phyloP scores from a whole-genome alignment of 2,113 vertebrate genomes.

The Gobiocypris rarus region DNA sequence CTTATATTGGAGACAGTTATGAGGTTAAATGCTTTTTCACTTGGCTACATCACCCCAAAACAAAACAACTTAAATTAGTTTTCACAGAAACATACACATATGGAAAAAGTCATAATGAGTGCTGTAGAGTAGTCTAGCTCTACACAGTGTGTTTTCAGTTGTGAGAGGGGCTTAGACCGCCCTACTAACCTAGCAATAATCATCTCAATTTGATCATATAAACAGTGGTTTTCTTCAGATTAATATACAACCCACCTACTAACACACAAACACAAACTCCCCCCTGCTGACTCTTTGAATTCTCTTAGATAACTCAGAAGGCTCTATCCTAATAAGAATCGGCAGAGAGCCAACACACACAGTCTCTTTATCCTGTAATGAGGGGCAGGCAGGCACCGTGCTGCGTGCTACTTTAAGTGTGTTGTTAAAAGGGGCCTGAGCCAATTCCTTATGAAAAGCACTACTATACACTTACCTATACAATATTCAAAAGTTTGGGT shows the following conservation, averaged over 20 bases:
- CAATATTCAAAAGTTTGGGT: not conserved
- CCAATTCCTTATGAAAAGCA: slow-evolving; percentile 19
- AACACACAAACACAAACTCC: slow-evolving; percentile 16
- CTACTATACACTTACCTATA: not conserved
- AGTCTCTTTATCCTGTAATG: slow-evolving; percentile 53
- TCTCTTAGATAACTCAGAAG: slow-evolving; percentile 54
- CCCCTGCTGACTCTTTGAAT: slow-evolving; percentile 44
- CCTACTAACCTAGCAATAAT: slow-evolving; percentile 21
- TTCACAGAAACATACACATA: not conserved
- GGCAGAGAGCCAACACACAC: slow-evolving; percentile 44
- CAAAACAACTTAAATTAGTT: not conserved
- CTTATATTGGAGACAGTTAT: not conserved
- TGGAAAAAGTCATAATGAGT: not conserved
- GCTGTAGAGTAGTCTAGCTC: not conserved
- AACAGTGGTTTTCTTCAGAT: slow-evolving; percentile 32
- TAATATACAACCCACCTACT: slow-evolving; percentile 39
- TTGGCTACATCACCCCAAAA: not conserved
- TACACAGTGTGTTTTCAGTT: not conserved
- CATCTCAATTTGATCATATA: slow-evolving; percentile 28
- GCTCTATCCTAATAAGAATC: slow-evolving; percentile 47
- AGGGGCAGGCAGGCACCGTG: slow-evolving; percentile 44
- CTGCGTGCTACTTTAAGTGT: slow-evolving; percentile 43
- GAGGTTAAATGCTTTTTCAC: not conserved
- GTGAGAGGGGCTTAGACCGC: not conserved
- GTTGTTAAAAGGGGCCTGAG: slow-evolving; percentile 37